Percentiles rank a stretch among this genome's conserved stretches.
These are phyloP conservation scores for Mnemiopsis leidyi DNA, from an alignment of 37 sponge, comb jelly and placozoan genomes.

Conservation along the genomic window DNA sequence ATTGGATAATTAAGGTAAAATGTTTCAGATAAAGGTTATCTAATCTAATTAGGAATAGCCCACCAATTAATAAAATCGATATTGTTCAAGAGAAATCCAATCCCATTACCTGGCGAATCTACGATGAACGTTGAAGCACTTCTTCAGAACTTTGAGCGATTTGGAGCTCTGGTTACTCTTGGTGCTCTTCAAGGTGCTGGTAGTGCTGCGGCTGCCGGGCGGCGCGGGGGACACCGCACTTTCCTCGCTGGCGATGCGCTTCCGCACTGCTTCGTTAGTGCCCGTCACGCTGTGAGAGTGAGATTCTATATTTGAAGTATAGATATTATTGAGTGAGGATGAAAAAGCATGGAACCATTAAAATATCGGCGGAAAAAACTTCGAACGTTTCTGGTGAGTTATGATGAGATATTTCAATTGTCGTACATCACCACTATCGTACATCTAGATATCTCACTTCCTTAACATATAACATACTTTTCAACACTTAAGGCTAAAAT, in stretches of 20 bases:
- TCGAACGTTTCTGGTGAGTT: too few relatives aligned
- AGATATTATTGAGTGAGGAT: too few relatives aligned
- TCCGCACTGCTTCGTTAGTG: slow-evolving; percentile 27
- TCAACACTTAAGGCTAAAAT: not conserved
- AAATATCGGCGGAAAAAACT: too few relatives aligned
- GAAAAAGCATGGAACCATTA: too few relatives aligned
- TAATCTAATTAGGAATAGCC: too few relatives aligned
- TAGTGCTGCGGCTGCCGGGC: not conserved
- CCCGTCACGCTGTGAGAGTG: not conserved
- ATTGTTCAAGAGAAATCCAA: not conserved
- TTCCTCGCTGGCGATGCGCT: slow-evolving; percentile 19
- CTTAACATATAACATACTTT: too few relatives aligned
- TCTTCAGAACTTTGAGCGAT: slow-evolving; percentile 13
- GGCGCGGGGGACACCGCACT: not conserved
- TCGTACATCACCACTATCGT: too few relatives aligned
- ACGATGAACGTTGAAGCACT: slow-evolving; percentile 50
- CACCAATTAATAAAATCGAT: too few relatives aligned
- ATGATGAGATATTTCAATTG: too few relatives aligned
- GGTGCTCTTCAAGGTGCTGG: slow-evolving; percentile 22
- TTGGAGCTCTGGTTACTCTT: slow-evolving; percentile 44
- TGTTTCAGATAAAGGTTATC: not conserved
- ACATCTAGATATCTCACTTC: too few relatives aligned
- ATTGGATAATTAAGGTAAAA: not conserved
- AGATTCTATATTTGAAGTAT: too few relatives aligned
- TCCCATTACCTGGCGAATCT: slow-evolving; percentile 18